Evolutionary conservation across 2,797 vertebrate genomes (phyloP).

Genomic region (Fringilla coelebs): DNA sequence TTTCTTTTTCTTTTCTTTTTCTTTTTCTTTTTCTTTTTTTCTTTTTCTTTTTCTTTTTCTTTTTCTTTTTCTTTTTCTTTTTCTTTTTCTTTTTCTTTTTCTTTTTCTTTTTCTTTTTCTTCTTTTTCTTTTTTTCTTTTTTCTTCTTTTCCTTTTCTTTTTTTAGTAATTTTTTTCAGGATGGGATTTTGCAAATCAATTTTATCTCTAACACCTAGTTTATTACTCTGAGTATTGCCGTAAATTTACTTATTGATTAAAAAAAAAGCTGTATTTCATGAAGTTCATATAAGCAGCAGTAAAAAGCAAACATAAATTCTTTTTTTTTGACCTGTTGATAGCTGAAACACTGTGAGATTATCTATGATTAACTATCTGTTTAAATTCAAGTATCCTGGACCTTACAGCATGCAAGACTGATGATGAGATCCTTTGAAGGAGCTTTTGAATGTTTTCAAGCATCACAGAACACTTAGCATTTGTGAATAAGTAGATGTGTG

Average conservation of each 20-base stretch:
- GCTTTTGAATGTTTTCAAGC: neutral
- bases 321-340: neutral
- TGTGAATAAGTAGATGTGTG: neutral
- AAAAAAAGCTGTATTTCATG: neutral
- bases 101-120: too few species aligned
- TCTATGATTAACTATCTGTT: neutral
- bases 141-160: too few species aligned
- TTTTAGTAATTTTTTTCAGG: neutral
- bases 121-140: neutral
- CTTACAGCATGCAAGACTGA: neutral
- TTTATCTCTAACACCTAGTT: neutral
- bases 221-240: neutral
- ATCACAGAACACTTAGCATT: neutral
- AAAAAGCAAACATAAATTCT: neutral
- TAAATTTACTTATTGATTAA: neutral
- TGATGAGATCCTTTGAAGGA: neutral
- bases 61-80: too few species aligned
- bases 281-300: neutral
- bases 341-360: neutral
- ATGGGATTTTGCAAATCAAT: neutral
- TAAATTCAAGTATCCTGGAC: neutral
- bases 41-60: too few species aligned
- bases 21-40: too few species aligned
- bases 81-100: too few species aligned
- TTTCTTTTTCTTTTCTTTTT: too few species aligned